A percentile compares a stretch with the other conserved stretches of the same genome.
Evolutionary conservation across 2,113 vertebrate species (phyloP).

Genomic region (Pionites leucogaster): DNA sequence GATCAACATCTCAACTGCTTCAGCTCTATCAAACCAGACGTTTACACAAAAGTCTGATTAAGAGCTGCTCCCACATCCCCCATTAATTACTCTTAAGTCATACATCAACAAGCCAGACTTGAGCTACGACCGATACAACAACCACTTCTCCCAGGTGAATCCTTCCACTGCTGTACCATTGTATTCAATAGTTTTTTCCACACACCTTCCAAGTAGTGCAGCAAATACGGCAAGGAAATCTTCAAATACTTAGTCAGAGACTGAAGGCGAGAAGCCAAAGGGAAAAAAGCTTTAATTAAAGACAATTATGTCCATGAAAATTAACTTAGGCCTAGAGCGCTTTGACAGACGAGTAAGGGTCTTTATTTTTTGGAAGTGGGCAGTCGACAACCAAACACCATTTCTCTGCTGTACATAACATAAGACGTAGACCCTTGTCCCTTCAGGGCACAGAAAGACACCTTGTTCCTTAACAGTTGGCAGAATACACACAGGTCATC

Average conservation of each 20-base stretch:
- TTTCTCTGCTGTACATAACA: neutral
- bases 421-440: neutral
- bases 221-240: neutral
- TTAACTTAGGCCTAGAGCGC: neutral
- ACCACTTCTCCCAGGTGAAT: neutral
- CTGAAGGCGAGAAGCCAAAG: neutral
- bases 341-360: neutral
- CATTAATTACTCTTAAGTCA: neutral
- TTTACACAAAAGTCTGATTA: neutral
- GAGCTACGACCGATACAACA: neutral
- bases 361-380: neutral
- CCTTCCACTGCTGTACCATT: neutral
- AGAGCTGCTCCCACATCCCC: neutral
- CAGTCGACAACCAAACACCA: neutral
- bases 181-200: neutral
- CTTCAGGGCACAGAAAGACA: neutral
- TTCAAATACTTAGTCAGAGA: slow-evolving; percentile 9
- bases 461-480: neutral
- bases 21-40: neutral
- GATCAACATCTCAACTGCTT: neutral
- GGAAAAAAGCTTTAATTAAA: slow-evolving; percentile 53
- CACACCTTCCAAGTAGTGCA: neutral
- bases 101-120: neutral
- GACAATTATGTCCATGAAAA: slow-evolving; percentile 39
- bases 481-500: neutral